Evolutionary conservation across 1,140 invertebrate genomes (phyloP).

Genomic region (Drosophila pseudoananassae): DNA sequence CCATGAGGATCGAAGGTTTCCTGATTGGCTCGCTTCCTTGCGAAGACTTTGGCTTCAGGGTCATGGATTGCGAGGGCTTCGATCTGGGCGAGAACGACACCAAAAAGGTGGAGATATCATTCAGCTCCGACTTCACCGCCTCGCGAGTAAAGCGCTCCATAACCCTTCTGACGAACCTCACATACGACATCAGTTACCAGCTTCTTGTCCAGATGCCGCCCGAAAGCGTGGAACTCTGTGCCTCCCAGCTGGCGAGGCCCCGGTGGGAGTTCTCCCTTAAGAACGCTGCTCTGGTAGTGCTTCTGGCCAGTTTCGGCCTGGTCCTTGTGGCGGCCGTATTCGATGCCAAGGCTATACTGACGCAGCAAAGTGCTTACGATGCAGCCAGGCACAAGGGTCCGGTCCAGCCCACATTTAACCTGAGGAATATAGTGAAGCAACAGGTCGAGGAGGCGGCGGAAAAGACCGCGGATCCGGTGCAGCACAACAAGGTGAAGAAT

Average conservation of each 20-base stretch:
- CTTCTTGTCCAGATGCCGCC: conserved; percentile 92
- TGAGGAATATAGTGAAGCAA: conserved; percentile 84
- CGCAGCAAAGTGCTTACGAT: conserved; percentile 85
- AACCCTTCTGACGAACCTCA: conserved; percentile 86
- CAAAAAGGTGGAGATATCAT: conserved; percentile 95
- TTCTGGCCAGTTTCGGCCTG: conserved; percentile 88
- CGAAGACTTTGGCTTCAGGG: conserved; percentile 94
- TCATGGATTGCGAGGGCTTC: conserved; percentile 93
- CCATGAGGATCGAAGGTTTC: conserved; percentile 91
- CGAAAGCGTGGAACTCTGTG: conserved; percentile 90
- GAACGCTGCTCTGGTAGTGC: conserved; percentile 87
- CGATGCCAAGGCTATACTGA: conserved; percentile 90
- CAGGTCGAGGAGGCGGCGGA: conserved; percentile 53
- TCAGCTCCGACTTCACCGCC: conserved; percentile 96
- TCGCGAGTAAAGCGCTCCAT: conserved; percentile 89
- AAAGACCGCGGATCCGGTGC: conserved; percentile 34
- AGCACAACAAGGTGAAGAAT: conserved; percentile 23
- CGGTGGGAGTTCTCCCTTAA: conserved; percentile 92
- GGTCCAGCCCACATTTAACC: conserved; percentile 86
- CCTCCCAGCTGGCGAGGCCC: conserved; percentile 90
- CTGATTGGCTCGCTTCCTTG: conserved; percentile 90
- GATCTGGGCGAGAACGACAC: conserved; percentile 92
- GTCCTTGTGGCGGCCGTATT: conserved; percentile 89
- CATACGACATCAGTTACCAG: conserved; percentile 88
- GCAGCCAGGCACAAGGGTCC: conserved; percentile 84